Base-by-base conservation (phyloP, 2,113 vertebrate species). In the Sceloporus undulatus region DNA sequence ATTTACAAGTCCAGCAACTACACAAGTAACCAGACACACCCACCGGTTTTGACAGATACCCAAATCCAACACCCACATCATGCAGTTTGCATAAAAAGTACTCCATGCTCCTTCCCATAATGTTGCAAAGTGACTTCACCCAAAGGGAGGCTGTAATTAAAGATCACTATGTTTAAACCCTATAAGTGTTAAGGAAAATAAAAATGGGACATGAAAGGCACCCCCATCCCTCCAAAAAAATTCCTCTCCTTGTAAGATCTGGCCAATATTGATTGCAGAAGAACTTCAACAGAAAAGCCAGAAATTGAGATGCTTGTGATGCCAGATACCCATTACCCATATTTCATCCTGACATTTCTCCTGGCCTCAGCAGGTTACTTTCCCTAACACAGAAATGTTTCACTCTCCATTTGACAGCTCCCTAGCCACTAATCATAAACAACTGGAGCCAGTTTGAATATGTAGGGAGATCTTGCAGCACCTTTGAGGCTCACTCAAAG, bases 31-130 rank as follows among this genome's bases (percentile, higher is more conserved):
- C 82, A 86, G 84, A 77, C 92, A 92, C 90, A 82, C 85, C 88
- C 92, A 84, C 79, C 0, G 2, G 56, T 38, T 92, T 42, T 91
- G 86, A 92, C 86, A 92, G 84, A 40, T 88, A 65, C 4, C 13
- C 62, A 74, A 71, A 71, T 34, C 62, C 75, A 29, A 23, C 19
- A 29, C 14, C 25, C 0, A 0, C 1, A 34, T 10, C 74, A 85
- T 91, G 56, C 59, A 66, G 34, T 29, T 40, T 56, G 68, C 54
- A 70, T 18, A 78, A 70, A 84, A 40, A 38, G 42, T 78, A 77
- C 18, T 79, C 66, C 0, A 0, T 13, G 25, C 73, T 85, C 76
- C 85, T 73, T 48, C 56, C 40, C 19, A 85, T 71, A 18, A 9
- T 25, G 27, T 19, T 11, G n/a, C 68, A 81, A 23, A 73, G 21